Percentiles rank a stretch among this genome's conserved stretches.
Evolutionary conservation across 2,113 vertebrate genomes (phyloP).

Genomic region (Pseudois nayaur): DNA sequence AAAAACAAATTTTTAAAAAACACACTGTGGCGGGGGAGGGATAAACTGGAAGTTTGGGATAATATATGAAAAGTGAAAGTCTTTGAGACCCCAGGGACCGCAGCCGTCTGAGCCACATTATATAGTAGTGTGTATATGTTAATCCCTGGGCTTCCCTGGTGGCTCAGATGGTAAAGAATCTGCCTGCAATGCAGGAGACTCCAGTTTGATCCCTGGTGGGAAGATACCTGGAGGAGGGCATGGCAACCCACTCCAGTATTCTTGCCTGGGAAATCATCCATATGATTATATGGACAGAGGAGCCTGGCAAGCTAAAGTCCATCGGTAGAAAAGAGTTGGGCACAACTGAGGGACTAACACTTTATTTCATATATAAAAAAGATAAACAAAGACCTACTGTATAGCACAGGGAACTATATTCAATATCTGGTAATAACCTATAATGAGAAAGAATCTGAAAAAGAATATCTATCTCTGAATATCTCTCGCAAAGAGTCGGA

Average conservation of each 20-base stretch:
- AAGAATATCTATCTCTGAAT: not conserved
- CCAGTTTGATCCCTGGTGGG: not conserved
- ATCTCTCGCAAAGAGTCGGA: not conserved
- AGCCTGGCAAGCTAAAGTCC: not conserved
- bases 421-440: not conserved
- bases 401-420: not conserved
- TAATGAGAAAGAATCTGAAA: not conserved
- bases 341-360: not conserved
- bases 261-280: not conserved
- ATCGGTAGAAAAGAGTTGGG: not conserved
- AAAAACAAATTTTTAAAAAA: not conserved
- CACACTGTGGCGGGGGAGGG: not conserved
- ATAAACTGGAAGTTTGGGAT: not conserved
- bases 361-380: not conserved
- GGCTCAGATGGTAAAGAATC: not conserved
- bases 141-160: not conserved
- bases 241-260: not conserved
- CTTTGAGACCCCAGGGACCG: not conserved
- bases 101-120: not conserved
- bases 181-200: not conserved
- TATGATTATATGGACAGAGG: not conserved
- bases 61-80: not conserved
- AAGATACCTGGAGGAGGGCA: not conserved
- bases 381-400: not conserved
- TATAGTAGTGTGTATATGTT: not conserved